Conservation (phyloP, 1,140 invertebrate genomes). For the Drosophila baimaii region DNA sequence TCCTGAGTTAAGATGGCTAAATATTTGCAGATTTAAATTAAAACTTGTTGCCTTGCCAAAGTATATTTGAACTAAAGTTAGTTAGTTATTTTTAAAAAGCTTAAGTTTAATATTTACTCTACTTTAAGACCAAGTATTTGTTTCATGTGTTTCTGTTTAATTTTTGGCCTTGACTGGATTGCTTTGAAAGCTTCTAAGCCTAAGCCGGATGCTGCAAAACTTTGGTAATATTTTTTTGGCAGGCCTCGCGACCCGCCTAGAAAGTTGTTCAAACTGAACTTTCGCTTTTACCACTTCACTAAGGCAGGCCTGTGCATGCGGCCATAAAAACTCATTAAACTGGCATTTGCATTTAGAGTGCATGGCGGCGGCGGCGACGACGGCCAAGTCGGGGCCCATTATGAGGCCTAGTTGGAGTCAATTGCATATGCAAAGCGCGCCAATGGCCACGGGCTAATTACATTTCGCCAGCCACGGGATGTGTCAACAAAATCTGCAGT, state of each 20-base stretch:
- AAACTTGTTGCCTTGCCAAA: background rate
- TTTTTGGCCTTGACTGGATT: slow-evolving; percentile 15
- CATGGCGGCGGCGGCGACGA: slow-evolving; percentile 55
- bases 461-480: slow-evolving; percentile 55
- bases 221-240: slow-evolving; percentile 62
- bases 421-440: slow-evolving; percentile 74
- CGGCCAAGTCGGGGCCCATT: slow-evolving; percentile 36
- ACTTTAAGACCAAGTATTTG: background rate
- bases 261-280: slow-evolving; percentile 61
- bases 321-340: slow-evolving; percentile 78
- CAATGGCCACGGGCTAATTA: slow-evolving; percentile 70
- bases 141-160: slow-evolving; percentile 1
- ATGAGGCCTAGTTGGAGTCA: slow-evolving; percentile 36
- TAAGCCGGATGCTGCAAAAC: slow-evolving; percentile 39
- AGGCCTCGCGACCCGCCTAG: slow-evolving; percentile 43
- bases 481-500: slow-evolving; percentile 55
- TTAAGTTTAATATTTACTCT: background rate
- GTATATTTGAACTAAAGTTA: too few relatives aligned
- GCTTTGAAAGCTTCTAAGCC: slow-evolving; percentile 30
- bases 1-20: too few relatives aligned
- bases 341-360: slow-evolving; percentile 81
- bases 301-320: slow-evolving; percentile 17
- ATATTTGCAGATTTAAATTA: background rate
- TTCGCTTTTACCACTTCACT: slow-evolving; percentile 48
- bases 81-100: background rate